These are phyloP conservation scores for Cyanocitta stelleri DNA, from an alignment of 2,113 vertebrate species.

Conservation along the genomic window DNA sequence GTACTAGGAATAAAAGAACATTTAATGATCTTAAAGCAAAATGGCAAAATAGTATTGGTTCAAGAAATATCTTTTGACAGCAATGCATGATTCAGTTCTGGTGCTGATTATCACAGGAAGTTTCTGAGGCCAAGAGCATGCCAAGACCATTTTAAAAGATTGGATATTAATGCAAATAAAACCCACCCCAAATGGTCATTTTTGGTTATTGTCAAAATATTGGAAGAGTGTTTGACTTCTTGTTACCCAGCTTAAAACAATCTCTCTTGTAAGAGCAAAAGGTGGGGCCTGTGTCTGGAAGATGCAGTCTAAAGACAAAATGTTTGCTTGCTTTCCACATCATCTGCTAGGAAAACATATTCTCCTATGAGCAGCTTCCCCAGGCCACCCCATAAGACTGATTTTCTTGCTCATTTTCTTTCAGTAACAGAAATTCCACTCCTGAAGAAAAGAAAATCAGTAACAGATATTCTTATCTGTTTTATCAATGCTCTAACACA, in stretches of 20 bases:
- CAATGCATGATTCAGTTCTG: not conserved
- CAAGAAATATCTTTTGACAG: not conserved
- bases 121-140: not conserved
- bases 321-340: not conserved
- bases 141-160: not conserved
- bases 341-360: not conserved
- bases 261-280: not conserved
- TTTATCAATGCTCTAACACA: not conserved
- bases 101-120: constrained; percentile 15
- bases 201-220: not conserved
- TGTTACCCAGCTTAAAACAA: not conserved
- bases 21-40: not conserved
- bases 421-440: not conserved
- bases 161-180: constrained; percentile 1
- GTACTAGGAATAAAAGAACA: not conserved
- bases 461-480: not conserved
- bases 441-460: not conserved
- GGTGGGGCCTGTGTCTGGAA: not conserved
- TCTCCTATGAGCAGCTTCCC: not conserved
- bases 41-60: not conserved
- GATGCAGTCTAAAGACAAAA: not conserved
- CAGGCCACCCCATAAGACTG: fast-evolving
- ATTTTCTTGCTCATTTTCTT: not conserved
- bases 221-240: not conserved
- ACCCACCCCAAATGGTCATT: not conserved